phyloP scores from a whole-genome alignment of 2,888 invertebrate species.

The Carpatolechia fugitivella region DNA sequence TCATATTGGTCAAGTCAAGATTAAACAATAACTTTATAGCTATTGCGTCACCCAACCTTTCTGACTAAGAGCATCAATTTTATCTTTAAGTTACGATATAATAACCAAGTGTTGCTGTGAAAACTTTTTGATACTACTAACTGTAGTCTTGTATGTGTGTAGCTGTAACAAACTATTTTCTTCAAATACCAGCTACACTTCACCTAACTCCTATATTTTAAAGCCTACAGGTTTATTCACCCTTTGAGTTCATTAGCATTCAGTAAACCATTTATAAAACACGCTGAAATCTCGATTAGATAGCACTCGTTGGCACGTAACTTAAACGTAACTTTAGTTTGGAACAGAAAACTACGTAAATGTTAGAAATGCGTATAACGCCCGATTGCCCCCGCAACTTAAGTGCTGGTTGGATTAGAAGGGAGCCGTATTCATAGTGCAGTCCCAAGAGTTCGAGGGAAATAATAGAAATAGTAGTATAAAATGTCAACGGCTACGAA shows the following conservation, averaged over 20 bases:
- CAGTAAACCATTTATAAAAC: conserved; percentile 23
- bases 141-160: too few relatives aligned
- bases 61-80: too few relatives aligned
- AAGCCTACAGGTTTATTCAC: conserved; percentile 11
- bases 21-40: too few relatives aligned
- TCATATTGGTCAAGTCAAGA: too few relatives aligned
- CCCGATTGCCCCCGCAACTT: conserved; percentile 72
- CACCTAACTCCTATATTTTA: not conserved
- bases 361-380: conserved; percentile 61
- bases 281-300: conserved; percentile 33
- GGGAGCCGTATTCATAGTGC: conserved; percentile 55
- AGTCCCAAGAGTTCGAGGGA: not conserved
- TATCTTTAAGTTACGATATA: too few relatives aligned
- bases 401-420: conserved; percentile 73
- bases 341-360: conserved; percentile 62
- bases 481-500: too few relatives aligned
- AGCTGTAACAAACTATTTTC: not conserved
- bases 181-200: not conserved
- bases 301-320: conserved; percentile 37
- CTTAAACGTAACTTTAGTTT: too few relatives aligned
- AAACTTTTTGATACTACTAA: too few relatives aligned
- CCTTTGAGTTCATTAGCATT: conserved; percentile 25
- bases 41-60: too few relatives aligned
- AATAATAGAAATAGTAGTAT: too few relatives aligned
- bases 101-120: too few relatives aligned